Conservation (phyloP, 2,797 vertebrate genomes). For the Argentina silus region DNA sequence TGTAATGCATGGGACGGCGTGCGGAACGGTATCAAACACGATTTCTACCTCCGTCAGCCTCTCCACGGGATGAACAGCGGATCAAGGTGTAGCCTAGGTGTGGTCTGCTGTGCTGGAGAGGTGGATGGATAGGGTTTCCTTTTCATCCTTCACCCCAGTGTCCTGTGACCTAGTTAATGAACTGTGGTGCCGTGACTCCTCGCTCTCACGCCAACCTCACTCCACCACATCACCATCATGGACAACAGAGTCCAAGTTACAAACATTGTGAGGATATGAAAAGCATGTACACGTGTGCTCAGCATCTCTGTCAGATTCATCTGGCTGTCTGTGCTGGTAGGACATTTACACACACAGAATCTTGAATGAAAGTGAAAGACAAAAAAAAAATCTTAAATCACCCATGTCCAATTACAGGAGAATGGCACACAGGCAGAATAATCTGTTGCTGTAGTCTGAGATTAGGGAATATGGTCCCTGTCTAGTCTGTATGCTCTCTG, state of each 20-base stretch:
- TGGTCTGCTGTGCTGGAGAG: slow-evolving; percentile 47
- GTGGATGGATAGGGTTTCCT: slow-evolving; percentile 65
- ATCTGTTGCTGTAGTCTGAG: neutral
- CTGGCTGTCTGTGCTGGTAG: neutral
- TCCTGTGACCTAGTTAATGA: slow-evolving; percentile 57
- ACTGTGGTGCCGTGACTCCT: slow-evolving; percentile 12
- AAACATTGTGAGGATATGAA: neutral
- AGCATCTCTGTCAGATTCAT: neutral
- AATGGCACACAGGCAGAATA: neutral
- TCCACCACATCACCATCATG: neutral
- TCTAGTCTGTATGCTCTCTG: neutral
- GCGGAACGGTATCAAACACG: too few relatives aligned
- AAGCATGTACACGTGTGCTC: neutral
- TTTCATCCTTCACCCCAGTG: slow-evolving; percentile 54
- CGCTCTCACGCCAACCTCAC: slow-evolving; percentile 4
- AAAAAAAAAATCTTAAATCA: slow-evolving; percentile 10
- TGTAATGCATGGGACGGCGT: too few relatives aligned
- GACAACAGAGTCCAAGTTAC: neutral
- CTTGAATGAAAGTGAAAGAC: neutral
- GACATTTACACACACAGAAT: neutral
- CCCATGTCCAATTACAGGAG: neutral
- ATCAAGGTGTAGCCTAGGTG: slow-evolving; percentile 59
- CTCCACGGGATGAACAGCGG: slow-evolving; percentile 52
- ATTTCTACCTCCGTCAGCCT: neutral
- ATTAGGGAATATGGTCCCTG: neutral